These are phyloP conservation scores for Tauraco hartlaubi DNA, from an alignment of 2,797 vertebrate genomes.

Conservation along the genomic window DNA sequence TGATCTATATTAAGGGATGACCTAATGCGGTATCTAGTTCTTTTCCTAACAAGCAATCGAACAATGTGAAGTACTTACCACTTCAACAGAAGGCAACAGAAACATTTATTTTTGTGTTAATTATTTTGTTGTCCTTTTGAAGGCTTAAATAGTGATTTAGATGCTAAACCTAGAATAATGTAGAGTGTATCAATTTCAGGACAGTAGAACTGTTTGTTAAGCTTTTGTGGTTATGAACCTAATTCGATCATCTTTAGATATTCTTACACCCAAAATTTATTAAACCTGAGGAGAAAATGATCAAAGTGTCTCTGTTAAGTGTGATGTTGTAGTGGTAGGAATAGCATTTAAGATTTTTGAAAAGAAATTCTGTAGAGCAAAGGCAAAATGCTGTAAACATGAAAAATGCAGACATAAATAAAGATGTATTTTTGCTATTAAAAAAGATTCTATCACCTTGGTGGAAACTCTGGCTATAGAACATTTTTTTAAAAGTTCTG, in stretches of 20 bases:
- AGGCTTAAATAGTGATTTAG: background rate
- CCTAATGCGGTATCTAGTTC: background rate
- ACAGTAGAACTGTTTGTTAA: background rate
- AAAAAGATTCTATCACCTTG: background rate
- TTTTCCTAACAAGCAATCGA: background rate
- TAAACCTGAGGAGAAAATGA: background rate
- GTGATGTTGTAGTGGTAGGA: background rate
- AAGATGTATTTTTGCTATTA: background rate
- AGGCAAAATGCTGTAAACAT: background rate
- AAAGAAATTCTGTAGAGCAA: background rate
- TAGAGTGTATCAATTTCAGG: background rate
- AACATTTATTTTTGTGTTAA: background rate
- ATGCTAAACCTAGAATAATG: background rate
- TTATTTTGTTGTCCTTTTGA: background rate
- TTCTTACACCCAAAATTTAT: background rate
- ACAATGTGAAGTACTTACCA: background rate
- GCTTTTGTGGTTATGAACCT: background rate
- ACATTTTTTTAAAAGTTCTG: background rate
- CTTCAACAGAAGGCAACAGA: background rate
- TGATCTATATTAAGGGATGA: constrained; percentile 51
- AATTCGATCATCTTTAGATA: background rate
- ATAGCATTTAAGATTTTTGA: background rate
- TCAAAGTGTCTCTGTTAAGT: background rate
- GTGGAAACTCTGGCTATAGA: background rate
- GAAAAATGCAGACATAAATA: background rate